Conservation (phyloP, 2,113 vertebrate genomes). For the Archilochus colubris region DNA sequence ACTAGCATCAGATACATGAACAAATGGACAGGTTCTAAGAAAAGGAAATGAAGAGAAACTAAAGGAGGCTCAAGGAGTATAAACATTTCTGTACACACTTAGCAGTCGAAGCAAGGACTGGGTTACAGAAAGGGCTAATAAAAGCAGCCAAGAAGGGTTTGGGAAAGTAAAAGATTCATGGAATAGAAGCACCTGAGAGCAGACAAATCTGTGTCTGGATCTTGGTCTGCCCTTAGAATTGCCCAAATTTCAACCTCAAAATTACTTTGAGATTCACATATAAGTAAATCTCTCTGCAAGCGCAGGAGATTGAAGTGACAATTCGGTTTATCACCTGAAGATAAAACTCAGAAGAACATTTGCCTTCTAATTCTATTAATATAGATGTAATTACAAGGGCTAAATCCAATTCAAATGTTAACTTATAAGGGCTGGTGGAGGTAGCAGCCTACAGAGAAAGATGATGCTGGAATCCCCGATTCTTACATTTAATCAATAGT, state of each 20-base stretch:
- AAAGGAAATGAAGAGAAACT: constrained; percentile 44
- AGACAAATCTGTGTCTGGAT: constrained; percentile 10
- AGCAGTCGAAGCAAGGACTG: background rate
- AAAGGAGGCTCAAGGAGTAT: constrained; percentile 15
- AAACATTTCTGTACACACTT: constrained; percentile 36
- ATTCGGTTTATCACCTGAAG: constrained; percentile 70
- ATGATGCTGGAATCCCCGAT: constrained; percentile 19
- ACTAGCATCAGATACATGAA: constrained; percentile 56
- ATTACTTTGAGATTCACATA: constrained; percentile 1
- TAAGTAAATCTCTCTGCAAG: constrained; percentile 61
- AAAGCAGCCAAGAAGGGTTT: background rate
- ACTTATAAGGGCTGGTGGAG: constrained; percentile 50
- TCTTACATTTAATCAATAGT: constrained; percentile 52
- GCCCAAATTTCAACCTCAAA: constrained; percentile 35
- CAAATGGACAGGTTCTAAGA: constrained; percentile 56
- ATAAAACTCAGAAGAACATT: constrained; percentile 71
- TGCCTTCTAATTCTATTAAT: constrained; percentile 71
- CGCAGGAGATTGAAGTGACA: constrained; percentile 57
- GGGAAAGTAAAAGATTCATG: background rate
- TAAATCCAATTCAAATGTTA: constrained; percentile 73
- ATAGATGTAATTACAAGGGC: constrained; percentile 71
- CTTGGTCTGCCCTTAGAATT: constrained; percentile 4
- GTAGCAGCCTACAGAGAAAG: constrained; percentile 10
- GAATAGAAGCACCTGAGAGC: background rate
- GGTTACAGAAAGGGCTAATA: background rate